Conservation (phyloP, 2,113 vertebrate species). For the Rhodinocichla rosea region DNA sequence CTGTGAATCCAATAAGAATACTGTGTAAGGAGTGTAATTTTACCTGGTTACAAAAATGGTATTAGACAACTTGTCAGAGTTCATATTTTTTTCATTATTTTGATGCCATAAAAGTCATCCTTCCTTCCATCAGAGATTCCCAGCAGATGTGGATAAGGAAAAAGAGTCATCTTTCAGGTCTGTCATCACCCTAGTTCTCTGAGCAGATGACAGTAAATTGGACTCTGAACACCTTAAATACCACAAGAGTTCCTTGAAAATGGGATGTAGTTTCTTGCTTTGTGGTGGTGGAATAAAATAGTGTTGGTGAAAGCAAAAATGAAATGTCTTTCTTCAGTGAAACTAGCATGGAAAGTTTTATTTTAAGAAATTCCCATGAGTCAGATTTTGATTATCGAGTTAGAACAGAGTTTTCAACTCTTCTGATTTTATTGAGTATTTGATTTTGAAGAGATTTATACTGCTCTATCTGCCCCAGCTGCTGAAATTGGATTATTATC, state of each 20-base stretch:
- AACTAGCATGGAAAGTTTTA: not conserved
- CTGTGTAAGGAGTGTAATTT: not conserved
- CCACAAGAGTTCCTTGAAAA: not conserved
- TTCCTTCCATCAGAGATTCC: not conserved
- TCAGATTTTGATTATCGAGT: not conserved
- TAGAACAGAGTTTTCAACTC: not conserved
- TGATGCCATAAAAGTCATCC: not conserved
- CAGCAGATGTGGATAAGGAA: not conserved
- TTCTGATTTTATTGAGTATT: not conserved
- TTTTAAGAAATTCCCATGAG: not conserved
- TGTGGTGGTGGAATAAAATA: not conserved
- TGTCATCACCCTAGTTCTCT: not conserved
- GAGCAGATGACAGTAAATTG: not conserved
- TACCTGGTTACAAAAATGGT: not conserved
- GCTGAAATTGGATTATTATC: not conserved
- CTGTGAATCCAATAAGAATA: not conserved
- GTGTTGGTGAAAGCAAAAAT: not conserved
- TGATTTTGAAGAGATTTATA: not conserved
- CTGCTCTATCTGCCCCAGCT: not conserved
- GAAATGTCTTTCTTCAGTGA: not conserved
- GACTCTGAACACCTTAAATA: not conserved
- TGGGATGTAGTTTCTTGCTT: not conserved
- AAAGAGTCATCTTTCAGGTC: not conserved
- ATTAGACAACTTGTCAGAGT: not conserved
- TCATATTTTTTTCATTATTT: constrained; percentile 14